These are phyloP conservation scores for Bombus impatiens DNA, from an alignment of 1,140 invertebrate species.

Conservation along the genomic window DNA sequence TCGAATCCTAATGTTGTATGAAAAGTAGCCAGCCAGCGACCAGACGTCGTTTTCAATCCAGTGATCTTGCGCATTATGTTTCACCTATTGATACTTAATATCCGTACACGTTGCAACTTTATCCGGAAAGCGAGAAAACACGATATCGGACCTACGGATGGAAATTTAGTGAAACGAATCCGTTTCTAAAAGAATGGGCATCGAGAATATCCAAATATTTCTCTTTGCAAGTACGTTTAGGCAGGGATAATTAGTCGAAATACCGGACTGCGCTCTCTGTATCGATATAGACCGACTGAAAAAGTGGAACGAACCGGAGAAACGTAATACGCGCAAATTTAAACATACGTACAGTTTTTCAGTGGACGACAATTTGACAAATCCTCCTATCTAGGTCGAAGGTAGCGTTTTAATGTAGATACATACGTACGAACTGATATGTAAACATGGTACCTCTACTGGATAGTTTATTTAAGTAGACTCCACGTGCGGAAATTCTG, in stretches of 20 bases:
- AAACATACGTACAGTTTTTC: neutral
- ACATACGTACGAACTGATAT: neutral
- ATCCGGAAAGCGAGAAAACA: neutral
- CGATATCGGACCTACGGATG: constrained; percentile 4
- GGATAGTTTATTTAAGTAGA: neutral
- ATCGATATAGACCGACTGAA: neutral
- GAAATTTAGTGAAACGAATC: constrained; percentile 11
- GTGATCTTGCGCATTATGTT: constrained; percentile 54
- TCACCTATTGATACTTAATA: constrained; percentile 57
- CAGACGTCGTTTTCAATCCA: constrained; percentile 50
- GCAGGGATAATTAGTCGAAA: constrained; percentile 1
- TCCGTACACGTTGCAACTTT: neutral
- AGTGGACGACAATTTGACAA: neutral
- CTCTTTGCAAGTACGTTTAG: too few relatives aligned
- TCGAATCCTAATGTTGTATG: constrained; percentile 59
- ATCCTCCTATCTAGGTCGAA: neutral
- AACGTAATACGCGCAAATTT: neutral
- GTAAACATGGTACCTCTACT: neutral
- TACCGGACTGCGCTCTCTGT: neutral
- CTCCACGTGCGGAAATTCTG: neutral
- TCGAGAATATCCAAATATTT: neutral
- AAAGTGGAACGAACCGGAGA: neutral
- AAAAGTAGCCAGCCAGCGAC: constrained; percentile 22
- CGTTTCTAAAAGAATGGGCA: neutral
- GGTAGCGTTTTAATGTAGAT: neutral